Evolutionary conservation across 2,888 invertebrate genomes (phyloP).

Genomic region (Patella ulyssiponensis): DNA sequence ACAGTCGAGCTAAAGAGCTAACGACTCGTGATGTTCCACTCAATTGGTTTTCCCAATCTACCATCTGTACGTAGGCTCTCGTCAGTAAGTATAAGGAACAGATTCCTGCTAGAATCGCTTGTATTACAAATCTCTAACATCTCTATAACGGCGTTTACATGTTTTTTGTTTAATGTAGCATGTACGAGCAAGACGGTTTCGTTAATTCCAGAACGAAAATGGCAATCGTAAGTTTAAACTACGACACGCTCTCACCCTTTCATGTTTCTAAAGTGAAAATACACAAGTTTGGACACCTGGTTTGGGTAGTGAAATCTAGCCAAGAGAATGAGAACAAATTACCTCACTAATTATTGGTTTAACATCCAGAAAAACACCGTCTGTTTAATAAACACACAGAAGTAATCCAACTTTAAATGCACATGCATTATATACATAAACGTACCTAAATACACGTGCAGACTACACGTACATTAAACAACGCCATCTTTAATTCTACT

Average conservation of each 20-base stretch:
- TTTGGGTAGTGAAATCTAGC: background rate
- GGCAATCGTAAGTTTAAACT: background rate
- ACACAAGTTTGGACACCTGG: slow-evolving; percentile 6
- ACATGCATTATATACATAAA: too few relatives aligned
- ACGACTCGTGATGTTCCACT: background rate
- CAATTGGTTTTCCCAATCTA: background rate
- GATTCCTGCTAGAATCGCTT: background rate
- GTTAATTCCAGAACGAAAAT: slow-evolving; percentile 3
- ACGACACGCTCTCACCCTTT: background rate
- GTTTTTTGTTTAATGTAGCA: slow-evolving; percentile 12
- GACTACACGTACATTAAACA: too few relatives aligned
- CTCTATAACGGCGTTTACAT: slow-evolving; percentile 3
- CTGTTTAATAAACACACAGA: too few relatives aligned
- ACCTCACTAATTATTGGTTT: too few relatives aligned
- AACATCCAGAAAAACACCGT: too few relatives aligned
- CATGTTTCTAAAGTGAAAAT: background rate
- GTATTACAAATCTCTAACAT: background rate
- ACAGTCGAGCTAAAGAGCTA: background rate
- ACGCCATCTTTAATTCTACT: too few relatives aligned
- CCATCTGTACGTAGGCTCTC: background rate
- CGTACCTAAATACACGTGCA: too few relatives aligned
- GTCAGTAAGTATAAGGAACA: too few relatives aligned
- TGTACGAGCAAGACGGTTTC: slow-evolving; percentile 4
- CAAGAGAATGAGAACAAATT: too few relatives aligned
- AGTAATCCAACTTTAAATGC: too few relatives aligned